Conservation (phyloP, 2,113 vertebrate species). For the Heliornis fulica region DNA sequence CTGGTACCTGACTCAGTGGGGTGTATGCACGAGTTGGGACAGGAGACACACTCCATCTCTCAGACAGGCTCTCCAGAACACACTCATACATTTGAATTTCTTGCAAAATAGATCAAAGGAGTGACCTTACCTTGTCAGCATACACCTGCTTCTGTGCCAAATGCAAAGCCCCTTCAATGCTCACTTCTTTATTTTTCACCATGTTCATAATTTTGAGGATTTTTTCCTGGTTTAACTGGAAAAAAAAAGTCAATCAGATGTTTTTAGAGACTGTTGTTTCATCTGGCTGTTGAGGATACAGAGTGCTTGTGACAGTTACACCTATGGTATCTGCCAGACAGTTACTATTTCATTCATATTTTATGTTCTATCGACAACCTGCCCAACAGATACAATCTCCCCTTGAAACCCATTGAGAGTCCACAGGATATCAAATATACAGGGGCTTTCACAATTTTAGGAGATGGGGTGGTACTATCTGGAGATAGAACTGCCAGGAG, state of each 20-base stretch:
- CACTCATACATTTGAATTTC: background rate
- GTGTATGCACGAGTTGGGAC: background rate
- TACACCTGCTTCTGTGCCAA: conserved; percentile 62
- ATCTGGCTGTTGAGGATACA: background rate
- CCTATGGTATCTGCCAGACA: background rate
- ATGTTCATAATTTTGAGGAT: conserved; percentile 68
- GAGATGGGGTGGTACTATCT: background rate
- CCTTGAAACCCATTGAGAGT: conserved; percentile 22
- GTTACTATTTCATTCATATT: conserved; percentile 17
- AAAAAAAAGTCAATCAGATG: background rate
- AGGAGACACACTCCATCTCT: background rate
- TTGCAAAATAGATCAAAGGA: background rate
- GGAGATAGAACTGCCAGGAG: conserved; percentile 9
- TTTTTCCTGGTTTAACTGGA: conserved; percentile 41
- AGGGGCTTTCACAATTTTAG: background rate
- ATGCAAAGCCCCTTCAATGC: conserved; percentile 75
- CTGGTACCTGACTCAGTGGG: accelerated
- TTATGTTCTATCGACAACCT: background rate
- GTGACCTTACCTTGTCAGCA: background rate
- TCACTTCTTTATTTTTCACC: conserved; percentile 80
- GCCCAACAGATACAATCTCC: background rate
- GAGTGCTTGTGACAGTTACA: background rate
- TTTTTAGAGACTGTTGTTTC: background rate
- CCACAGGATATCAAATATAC: background rate
- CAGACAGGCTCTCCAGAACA: background rate